Conservation (phyloP, 92 coral and sea anemone species). For the Muricea muricata region DNA sequence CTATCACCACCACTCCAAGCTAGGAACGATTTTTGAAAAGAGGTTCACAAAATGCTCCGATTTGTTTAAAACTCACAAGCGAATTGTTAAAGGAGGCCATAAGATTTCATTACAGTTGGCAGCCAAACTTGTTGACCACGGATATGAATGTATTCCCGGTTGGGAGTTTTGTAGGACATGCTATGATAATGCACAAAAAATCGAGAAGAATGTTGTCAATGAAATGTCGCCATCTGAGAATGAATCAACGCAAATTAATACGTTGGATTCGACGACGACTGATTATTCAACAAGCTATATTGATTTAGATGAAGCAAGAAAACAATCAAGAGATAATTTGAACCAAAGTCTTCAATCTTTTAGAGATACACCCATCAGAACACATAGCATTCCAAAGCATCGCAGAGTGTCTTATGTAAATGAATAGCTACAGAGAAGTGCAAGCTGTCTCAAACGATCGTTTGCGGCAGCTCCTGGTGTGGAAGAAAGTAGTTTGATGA, state of each 20-base stretch:
- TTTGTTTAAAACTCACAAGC: conserved; percentile 7
- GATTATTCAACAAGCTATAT: neutral
- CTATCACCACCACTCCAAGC: neutral
- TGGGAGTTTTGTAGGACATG: conserved; percentile 14
- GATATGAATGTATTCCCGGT: conserved; percentile 24
- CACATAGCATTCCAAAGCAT: too few relatives aligned
- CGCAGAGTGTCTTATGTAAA: too few relatives aligned
- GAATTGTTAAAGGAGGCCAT: neutral
- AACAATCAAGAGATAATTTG: neutral
- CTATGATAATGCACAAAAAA: neutral
- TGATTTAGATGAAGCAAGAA: neutral
- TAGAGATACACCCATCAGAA: neutral
- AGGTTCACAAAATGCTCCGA: neutral
- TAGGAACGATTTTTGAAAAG: neutral
- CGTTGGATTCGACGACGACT: neutral
- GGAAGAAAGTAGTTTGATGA: too few relatives aligned
- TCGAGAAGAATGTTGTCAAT: neutral
- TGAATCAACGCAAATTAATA: neutral
- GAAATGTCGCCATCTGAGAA: neutral
- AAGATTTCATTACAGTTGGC: conserved; percentile 9
- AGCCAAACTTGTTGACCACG: neutral
- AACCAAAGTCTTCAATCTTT: conserved; percentile 14
- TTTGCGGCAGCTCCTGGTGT: too few relatives aligned
- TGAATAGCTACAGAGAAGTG: too few relatives aligned
- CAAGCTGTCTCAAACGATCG: too few relatives aligned